These are phyloP conservation scores for Eupithecia tripunctaria DNA, from an alignment of 2,888 invertebrate species.

Conservation along the genomic window DNA sequence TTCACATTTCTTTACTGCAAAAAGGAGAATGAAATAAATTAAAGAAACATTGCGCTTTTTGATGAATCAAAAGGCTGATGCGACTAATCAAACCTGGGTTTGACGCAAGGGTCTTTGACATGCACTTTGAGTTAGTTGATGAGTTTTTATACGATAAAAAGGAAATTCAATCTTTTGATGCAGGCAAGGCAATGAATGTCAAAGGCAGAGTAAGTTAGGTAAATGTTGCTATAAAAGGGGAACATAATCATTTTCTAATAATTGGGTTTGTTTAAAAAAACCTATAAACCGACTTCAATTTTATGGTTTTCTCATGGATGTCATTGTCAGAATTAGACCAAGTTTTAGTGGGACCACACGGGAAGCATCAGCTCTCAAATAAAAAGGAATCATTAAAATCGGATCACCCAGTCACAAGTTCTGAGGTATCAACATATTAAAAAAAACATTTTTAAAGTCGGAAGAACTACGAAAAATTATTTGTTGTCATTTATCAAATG, in stretches of 20 bases:
- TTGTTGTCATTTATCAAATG: too few relatives aligned
- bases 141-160: neutral
- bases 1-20: neutral
- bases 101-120: neutral
- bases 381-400: too few relatives aligned
- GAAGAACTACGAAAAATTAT: too few relatives aligned
- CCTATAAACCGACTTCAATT: too few relatives aligned
- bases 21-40: slow-evolving; percentile 22
- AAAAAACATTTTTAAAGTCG: too few relatives aligned
- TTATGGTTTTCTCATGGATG: too few relatives aligned
- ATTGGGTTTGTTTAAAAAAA: too few relatives aligned
- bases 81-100: slow-evolving; percentile 28
- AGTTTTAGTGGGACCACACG: too few relatives aligned
- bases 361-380: too few relatives aligned
- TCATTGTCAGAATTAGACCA: too few relatives aligned
- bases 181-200: neutral
- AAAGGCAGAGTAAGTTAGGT: neutral
- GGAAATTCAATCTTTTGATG: neutral
- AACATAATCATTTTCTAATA: neutral
- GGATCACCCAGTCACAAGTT: too few relatives aligned
- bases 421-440: too few relatives aligned
- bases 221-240: neutral
- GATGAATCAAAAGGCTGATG: slow-evolving; percentile 39
- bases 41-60: slow-evolving; percentile 39
- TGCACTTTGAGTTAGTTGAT: slow-evolving; percentile 9